Evolutionary conservation across 2,888 invertebrate species (phyloP).

Genomic region (Megastigmus dorsalis): DNA sequence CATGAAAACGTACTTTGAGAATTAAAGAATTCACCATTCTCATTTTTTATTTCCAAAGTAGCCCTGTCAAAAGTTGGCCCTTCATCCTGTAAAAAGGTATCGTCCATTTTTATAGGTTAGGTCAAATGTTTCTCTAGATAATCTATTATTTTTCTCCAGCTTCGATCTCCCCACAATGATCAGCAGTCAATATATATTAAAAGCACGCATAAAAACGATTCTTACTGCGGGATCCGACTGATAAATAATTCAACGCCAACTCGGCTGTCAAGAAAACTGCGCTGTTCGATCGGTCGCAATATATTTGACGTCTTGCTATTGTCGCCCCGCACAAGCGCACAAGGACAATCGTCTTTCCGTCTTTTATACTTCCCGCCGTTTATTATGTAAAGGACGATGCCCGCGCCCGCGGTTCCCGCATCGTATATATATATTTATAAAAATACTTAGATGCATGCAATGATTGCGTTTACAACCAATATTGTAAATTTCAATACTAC

Average conservation of each 20-base stretch:
- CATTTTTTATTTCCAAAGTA: conserved; percentile 64
- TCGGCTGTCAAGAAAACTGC: conserved; percentile 21
- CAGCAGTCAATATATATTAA: conserved; percentile 24
- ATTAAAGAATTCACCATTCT: conserved; percentile 27
- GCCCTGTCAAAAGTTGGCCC: conserved; percentile 64
- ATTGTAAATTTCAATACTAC: too few relatives aligned
- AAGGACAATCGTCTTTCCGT: neutral
- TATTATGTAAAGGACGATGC: too few relatives aligned
- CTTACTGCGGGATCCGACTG: conserved; percentile 39
- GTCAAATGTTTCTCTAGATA: conserved; percentile 41
- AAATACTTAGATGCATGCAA: too few relatives aligned
- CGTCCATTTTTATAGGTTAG: conserved; percentile 61
- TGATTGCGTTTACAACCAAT: too few relatives aligned
- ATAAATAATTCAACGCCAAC: conserved; percentile 40
- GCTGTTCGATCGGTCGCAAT: conserved; percentile 40
- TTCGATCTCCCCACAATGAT: conserved; percentile 1
- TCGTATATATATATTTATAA: too few relatives aligned
- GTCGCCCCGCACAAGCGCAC: conserved; percentile 44
- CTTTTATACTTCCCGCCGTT: conserved; percentile 63
- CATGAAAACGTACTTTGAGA: conserved; percentile 23
- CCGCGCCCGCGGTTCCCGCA: too few relatives aligned
- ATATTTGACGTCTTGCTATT: conserved; percentile 18
- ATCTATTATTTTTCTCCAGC: conserved; percentile 30
- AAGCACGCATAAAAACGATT: conserved; percentile 42
- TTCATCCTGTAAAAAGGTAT: conserved; percentile 64